Conservation (phyloP, 2,888 invertebrate genomes). For the Allophyes oxyacanthae region DNA sequence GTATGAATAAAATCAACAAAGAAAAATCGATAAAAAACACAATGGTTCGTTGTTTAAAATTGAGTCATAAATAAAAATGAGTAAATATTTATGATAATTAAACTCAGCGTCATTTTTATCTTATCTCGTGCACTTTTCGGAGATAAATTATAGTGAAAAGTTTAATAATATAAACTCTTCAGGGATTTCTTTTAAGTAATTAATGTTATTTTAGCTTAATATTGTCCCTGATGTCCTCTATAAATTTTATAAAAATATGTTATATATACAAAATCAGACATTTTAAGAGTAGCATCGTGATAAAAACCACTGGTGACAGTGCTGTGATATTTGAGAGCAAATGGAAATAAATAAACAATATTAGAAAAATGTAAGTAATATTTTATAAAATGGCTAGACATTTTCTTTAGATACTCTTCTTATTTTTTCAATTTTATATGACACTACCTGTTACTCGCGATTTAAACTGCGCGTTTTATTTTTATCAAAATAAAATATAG, state of each 20-base stretch:
- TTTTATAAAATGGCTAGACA: no score
- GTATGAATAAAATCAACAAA: not conserved
- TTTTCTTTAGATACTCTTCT: no score
- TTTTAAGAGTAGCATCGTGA: slow-evolving; percentile 3
- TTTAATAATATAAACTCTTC: slow-evolving; percentile 29
- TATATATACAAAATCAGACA: not conserved
- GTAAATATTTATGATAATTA: slow-evolving; percentile 21
- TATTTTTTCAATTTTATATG: no score
- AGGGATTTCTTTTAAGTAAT: slow-evolving; percentile 29
- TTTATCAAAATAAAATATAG: no score
- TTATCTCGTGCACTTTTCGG: slow-evolving; percentile 25
- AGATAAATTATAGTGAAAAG: slow-evolving; percentile 14
- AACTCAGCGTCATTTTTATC: slow-evolving; percentile 25
- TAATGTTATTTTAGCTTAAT: slow-evolving; percentile 14
- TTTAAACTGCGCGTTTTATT: no score
- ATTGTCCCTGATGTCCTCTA: slow-evolving; percentile 38
- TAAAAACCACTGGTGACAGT: slow-evolving; percentile 6
- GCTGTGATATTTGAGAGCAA: not conserved
- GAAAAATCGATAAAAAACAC: slow-evolving; percentile 16
- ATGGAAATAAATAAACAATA: no score
- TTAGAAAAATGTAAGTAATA: no score
- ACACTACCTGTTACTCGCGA: no score
- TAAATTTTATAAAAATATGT: slow-evolving; percentile 9
- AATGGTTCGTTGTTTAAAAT: no score
- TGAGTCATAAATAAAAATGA: no score